Conservation (phyloP, 2,888 invertebrate genomes). For the Meliscaeva auricollis region DNA sequence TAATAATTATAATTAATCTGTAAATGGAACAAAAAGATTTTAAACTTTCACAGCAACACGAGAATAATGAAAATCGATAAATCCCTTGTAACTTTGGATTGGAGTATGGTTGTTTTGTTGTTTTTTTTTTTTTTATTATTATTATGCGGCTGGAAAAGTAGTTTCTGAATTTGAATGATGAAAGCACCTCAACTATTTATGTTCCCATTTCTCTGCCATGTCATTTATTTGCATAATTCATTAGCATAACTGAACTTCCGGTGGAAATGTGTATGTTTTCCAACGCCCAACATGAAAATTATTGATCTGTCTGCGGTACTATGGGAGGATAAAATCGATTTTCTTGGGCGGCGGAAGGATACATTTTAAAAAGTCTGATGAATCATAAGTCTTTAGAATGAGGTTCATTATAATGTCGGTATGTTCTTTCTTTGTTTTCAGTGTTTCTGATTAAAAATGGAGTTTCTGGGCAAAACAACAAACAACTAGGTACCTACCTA, state of each 20-base stretch:
- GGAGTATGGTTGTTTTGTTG: conserved; percentile 18
- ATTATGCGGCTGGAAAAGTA: conserved; percentile 12
- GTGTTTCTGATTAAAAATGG: conserved; percentile 4
- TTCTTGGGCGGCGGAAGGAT: conserved; percentile 33
- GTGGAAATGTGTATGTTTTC: neutral
- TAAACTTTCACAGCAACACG: neutral
- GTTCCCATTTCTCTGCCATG: neutral
- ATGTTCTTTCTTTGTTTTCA: conserved; percentile 32
- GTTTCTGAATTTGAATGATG: neutral
- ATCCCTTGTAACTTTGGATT: conserved; percentile 28
- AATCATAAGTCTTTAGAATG: conserved; percentile 43
- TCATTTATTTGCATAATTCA: too few species aligned
- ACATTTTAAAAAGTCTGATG: conserved; percentile 29
- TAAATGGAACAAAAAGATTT: conserved; percentile 16
- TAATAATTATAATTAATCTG: conserved; percentile 13
- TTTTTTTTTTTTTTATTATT: conserved; percentile 40
- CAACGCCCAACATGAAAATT: conserved; percentile 47
- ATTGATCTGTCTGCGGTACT: conserved; percentile 35
- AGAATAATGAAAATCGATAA: conserved; percentile 58
- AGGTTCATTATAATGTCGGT: conserved; percentile 8
- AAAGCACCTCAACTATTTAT: neutral
- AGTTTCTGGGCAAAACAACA: conserved; percentile 28
- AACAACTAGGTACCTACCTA: too few species aligned
- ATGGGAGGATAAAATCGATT: conserved; percentile 49
- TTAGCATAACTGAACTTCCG: neutral